Base-by-base conservation (phyloP, 2,797 vertebrate species). In the Typhlichthys subterraneus region DNA sequence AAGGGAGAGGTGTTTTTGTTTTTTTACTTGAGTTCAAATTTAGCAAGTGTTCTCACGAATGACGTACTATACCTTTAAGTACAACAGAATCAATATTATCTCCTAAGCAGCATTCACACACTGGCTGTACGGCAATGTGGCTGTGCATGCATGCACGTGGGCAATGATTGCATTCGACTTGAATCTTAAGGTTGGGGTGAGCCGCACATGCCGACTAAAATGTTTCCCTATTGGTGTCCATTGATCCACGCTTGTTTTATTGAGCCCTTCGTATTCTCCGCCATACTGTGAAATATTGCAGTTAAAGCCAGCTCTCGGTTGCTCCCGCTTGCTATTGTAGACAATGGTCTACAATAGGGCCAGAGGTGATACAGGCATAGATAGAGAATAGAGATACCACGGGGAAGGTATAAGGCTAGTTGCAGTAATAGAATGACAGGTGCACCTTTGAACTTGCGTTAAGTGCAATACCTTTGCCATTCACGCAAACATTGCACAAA, bases 291-390 rank as follows among this genome's bases (percentile, higher is more conserved):
- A 65, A 80, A 70, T 72, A 75, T 78, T 78, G 83, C 78, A 80
- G 80, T 78, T 79, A 80, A 82, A 74, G 83, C 81, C 82, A 76
- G 63, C 45, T 76, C 68, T 73, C 68, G 67, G 74, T 62, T 62
- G 68, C 68, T 58, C 51, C 15, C 63, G 23, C 23, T 29, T 29
- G 23, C 23, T 29, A 4, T 29, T 29, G 23, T 29, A 29, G 23
- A 29, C 23, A 5, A 1, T 57, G 57, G 61, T 79, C 77, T 76
- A 72, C 57, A 63, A 70, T 53, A 1, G 68, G 60, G 62, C 68
- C 49, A 59, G 62, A 45, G 45, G 60, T 51, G 12, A n/a, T 42
- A 53, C 4, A n/a, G 17, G 2, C 5, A 46, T 11, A 55, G 3
- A 15, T 0, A n/a, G 45, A 1, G 45, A 14, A 19, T 0, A n/a